Base-by-base conservation (phyloP, 2,113 vertebrate species). In the Parus major region DNA sequence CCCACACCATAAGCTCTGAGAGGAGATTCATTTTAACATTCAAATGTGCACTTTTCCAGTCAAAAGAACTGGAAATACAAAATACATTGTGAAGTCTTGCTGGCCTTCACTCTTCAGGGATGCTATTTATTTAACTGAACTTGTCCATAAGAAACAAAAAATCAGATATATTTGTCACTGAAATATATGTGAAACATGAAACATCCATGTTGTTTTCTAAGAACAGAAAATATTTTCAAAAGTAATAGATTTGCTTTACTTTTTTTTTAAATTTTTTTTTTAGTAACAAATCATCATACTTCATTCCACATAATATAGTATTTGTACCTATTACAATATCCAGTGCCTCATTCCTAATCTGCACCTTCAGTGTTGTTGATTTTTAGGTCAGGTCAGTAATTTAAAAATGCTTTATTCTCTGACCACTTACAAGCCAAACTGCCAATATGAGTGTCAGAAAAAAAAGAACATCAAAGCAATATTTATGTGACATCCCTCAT, bases 211-310 rank as follows among this genome's bases (percentile, higher is more conserved):
- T 33, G 5, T 18, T 80, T 81, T 52, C 29, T 64, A 55, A 47
- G 76, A 87, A 6, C 7, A 71, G 33, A 66, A 84, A 55, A 85
- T 41, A 36, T 2, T 65, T 61, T 27, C 4, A 63, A 8, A 47
- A 39, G 22, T 1, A 13, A 53, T 12, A 66, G 15, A 5, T 57
- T 44, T 61, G 4, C 4, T 50, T 24, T 7, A 4, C 1, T n/a
- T 33, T 1, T 39, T 16, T 35, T 11, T 24, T 39, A 44, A 44
- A 33, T 33, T 44, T 65, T n/a, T 72, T 59, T 22, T 33, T 50
- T 42, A 36, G 11, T 35, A 82, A 33, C 19, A 9, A 24, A 50
- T 31, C 11, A 70, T 44, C n/a, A 60, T 15, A 49, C 14, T 91
- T 47, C 15, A 29, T 59, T 78, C 49, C 49, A 65, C 13, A 25